These are phyloP conservation scores for Gallinago undulata DNA, from an alignment of 2,113 vertebrate genomes.

Conservation along the genomic window DNA sequence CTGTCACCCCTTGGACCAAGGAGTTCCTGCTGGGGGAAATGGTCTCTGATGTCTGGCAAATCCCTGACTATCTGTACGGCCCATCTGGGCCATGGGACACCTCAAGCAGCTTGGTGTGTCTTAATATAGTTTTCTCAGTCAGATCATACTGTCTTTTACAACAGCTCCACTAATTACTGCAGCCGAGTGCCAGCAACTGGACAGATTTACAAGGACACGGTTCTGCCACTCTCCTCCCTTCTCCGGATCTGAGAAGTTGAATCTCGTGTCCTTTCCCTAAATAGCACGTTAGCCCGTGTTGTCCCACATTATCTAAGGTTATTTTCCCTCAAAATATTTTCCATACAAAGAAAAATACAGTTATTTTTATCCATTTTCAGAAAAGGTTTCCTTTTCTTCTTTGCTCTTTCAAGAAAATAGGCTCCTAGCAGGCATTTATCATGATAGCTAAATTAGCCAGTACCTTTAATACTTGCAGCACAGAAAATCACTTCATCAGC, in stretches of 20 bases:
- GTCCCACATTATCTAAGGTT: background rate
- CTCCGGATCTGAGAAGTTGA: background rate
- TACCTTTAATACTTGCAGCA: constrained; percentile 19
- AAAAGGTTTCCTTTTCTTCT: constrained; percentile 4
- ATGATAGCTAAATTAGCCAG: constrained; percentile 56
- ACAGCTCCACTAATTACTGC: constrained; percentile 13
- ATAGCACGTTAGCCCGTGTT: background rate
- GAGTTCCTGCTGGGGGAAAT: background rate
- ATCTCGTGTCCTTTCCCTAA: background rate
- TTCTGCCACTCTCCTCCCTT: background rate
- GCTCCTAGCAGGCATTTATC: constrained; percentile 46
- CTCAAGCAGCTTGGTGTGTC: background rate
- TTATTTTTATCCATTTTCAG: constrained; percentile 20
- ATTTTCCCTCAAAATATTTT: constrained; percentile 44
- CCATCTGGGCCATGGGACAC: background rate
- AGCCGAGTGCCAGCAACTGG: constrained; percentile 1
- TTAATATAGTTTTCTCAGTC: background rate
- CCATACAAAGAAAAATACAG: constrained; percentile 10
- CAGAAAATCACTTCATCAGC: constrained; percentile 57
- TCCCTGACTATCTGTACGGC: background rate
- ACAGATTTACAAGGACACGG: background rate
- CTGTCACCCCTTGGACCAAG: background rate
- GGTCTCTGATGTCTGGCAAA: background rate
- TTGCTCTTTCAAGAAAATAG: constrained; percentile 29
- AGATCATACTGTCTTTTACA: constrained; percentile 9